phyloP scores from a whole-genome alignment of 2,888 invertebrate genomes.

The Apamea sordens region DNA sequence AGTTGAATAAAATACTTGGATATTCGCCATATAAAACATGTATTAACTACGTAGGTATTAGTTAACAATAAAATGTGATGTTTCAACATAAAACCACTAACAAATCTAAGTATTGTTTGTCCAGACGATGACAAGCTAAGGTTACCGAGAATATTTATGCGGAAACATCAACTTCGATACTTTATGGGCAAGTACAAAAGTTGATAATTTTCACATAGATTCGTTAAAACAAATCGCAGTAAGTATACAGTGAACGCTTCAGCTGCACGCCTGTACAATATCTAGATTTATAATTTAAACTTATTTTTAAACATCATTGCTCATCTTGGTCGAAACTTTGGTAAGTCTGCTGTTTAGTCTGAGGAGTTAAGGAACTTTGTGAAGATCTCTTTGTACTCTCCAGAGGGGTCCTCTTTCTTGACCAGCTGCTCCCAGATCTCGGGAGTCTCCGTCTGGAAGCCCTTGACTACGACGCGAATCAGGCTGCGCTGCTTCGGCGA shows the following conservation, averaged over 20 bases:
- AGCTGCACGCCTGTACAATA: constrained; percentile 1
- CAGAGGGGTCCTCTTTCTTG: constrained; percentile 92
- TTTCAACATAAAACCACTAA: constrained; percentile 20
- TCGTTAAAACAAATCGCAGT: not conserved
- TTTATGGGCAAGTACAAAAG: not conserved
- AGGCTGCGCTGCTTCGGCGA: constrained; percentile 91
- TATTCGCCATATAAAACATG: no score
- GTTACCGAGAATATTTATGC: constrained; percentile 19
- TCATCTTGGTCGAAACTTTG: constrained; percentile 7
- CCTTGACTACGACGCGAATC: constrained; percentile 90
- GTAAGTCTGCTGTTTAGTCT: constrained; percentile 69
- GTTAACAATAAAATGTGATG: constrained; percentile 60
- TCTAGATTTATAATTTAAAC: not conserved
- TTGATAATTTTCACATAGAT: constrained; percentile 30
- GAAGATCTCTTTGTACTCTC: constrained; percentile 91
- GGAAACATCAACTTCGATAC: constrained; percentile 19
- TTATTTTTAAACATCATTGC: constrained; percentile 1
- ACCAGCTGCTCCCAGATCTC: constrained; percentile 92
- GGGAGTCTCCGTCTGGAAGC: constrained; percentile 91
- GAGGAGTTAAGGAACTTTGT: constrained; percentile 80
- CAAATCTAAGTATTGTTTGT: constrained; percentile 4
- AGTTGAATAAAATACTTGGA: not conserved
- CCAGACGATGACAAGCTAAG: constrained; percentile 26
- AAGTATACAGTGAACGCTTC: not conserved
- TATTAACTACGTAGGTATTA: constrained; percentile 31